A percentile compares a stretch with the other conserved stretches of the same genome.
phyloP scores from a whole-genome alignment of 1,140 invertebrate species.

The Orchestia grillus region DNA sequence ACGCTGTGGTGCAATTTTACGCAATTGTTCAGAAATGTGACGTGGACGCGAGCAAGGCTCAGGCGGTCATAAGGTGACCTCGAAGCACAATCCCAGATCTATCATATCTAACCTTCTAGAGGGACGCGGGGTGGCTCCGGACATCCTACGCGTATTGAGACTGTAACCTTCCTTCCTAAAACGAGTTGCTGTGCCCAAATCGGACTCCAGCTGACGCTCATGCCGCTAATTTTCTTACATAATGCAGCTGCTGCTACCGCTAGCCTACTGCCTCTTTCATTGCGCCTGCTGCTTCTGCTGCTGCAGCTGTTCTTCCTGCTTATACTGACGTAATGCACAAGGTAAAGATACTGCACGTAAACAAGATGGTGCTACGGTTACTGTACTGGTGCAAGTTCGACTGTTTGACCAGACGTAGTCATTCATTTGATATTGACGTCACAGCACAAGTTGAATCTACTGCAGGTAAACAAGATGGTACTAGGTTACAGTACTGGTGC shows the following conservation, averaged over 20 bases:
- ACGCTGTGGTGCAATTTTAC: neutral
- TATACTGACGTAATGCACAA: too few relatives aligned
- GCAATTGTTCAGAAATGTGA: neutral
- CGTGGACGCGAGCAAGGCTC: neutral
- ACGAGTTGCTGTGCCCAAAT: neutral
- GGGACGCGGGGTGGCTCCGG: neutral
- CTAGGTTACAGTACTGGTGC: too few relatives aligned
- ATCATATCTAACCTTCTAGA: neutral
- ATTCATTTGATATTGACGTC: too few relatives aligned
- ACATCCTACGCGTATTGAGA: neutral
- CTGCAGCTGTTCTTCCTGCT: neutral
- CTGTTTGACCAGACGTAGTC: neutral
- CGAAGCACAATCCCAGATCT: neutral
- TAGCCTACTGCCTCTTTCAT: too few relatives aligned
- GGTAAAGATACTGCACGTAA: too few relatives aligned
- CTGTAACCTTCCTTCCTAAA: neutral
- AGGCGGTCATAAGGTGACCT: neutral
- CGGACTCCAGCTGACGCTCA: neutral
- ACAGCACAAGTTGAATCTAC: too few relatives aligned
- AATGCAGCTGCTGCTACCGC: neutral
- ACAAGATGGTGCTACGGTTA: neutral
- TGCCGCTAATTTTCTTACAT: neutral
- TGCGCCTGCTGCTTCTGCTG: too few relatives aligned
- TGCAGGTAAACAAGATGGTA: too few relatives aligned
- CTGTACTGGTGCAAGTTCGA: neutral